Base-by-base conservation (phyloP, 23 tunicate genomes). In the Clavelina lepadiformis region DNA sequence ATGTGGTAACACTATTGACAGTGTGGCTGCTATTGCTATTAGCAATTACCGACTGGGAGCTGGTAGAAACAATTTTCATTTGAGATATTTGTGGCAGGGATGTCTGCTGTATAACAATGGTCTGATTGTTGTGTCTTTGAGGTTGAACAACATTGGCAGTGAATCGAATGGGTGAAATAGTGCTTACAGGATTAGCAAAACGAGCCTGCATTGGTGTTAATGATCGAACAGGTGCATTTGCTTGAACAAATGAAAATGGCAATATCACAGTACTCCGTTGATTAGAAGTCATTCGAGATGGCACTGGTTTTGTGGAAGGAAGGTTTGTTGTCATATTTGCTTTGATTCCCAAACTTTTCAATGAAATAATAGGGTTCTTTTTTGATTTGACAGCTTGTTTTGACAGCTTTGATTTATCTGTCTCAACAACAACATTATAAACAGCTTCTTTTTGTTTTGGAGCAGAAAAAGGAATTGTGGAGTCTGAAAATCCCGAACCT, bases 341-440 rank as follows among this genome's bases (percentile, higher is more conserved):
- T n/a, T n/a, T n/a, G n/a, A n/a, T n/a, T n/a, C n/a, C n/a, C n/a
- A n/a, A n/a, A n/a, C 5, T 3, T 66, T 66, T 46, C 4, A 23
- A 23, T 3, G 56, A 46, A 7, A 38, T 15, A 6, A 28, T 7
- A 59, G 65, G 65, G 11, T 27, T 27, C 24, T 46, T 46, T 15
- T 35, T 36, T 21, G 50, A 36, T 5, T 50, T 13, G 8, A 51
- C 24, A 28, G 51, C 5, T 8, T 66, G 30, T 66, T 66, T 46
- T 11, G 59, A 22, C 6, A 25, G 24, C 7, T 53, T 53, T 20
- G 23, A 18, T 13, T 7, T 18, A 53, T 18, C 46, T 5, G 75
- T 67, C 32, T 78, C 84, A 30, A 78, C 56, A 30, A 78, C 75
- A 20, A 78, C 56, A 46, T 65, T 78, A 54, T 76, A 76, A 4